Base-by-base conservation (phyloP, 2,888 invertebrate species). In the Ophion ellenae region DNA sequence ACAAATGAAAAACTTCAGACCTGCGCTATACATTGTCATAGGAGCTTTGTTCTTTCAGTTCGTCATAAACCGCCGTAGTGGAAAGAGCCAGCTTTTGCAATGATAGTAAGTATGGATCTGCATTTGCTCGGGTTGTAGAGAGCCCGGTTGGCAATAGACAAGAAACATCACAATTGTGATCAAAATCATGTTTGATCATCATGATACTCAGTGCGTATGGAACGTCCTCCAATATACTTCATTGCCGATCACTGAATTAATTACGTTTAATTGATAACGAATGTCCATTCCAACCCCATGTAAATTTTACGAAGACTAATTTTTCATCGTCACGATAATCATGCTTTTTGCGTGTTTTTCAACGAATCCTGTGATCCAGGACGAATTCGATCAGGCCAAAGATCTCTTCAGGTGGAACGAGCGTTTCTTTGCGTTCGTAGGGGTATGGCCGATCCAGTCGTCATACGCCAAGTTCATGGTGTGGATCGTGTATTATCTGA, bases 391-490 rank as follows among this genome's bases (percentile, higher is more conserved):
- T 20, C 63, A 61, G 10, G 78, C 78, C 28, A 78, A 78, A 47
- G 47, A 63, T 28, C 45, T 78, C 70, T 78, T 45, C 61, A 47
- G 36, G 11, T 84, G 84, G 84, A 80, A 75, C 36, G 70, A 76
- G 17, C n/a, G 53, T 45, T 74, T 80, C 24, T 79, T 80, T 40
- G 4, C 57, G 14, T 40, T 84, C 1, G 67, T 84, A n/a, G 84
- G 84, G 4, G 61, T 80, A 3, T 84, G 84, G 84, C 84, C 84
- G 6, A 59, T 84, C 2, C n/a, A 63, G 45, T 57, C 20, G 14
- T 57, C 36, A n/a, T 57, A 59, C 20, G 3, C 57, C 63, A 85
- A 81, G 32, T 89, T 87, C n/a, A 66, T 73, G 11, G 77, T 89
- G 36, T 89, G 86, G 59, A 67, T 83, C 20, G 24, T 69, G 2